These are phyloP conservation scores for Chionoecetes opilio DNA, from an alignment of 1,140 invertebrate genomes.

Conservation along the genomic window DNA sequence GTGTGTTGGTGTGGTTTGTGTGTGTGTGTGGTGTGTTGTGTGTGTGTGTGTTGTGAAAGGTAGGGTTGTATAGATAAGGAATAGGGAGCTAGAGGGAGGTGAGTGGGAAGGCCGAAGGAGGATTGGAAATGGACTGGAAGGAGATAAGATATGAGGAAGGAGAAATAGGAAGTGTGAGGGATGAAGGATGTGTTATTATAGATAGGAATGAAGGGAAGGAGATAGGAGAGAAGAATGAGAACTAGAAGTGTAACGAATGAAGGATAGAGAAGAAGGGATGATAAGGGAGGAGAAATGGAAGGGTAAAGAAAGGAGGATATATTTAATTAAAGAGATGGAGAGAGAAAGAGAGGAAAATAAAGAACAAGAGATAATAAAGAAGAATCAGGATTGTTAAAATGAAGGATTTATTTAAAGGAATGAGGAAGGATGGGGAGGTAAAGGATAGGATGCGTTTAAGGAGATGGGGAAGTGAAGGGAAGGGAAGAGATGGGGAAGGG, in stretches of 20 bases:
- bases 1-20: no score
- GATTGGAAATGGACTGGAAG: background rate
- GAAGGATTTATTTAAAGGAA: no score
- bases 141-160: background rate
- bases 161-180: background rate
- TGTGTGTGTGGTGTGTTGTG: no score
- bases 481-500: background rate
- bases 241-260: no score
- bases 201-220: no score
- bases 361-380: background rate
- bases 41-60: no score
- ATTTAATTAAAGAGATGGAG: no score
- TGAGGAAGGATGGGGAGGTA: background rate
- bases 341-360: background rate
- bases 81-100: background rate
- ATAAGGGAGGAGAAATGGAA: background rate
- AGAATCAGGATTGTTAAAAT: background rate
- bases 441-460: background rate
- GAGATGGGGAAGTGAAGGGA: background rate
- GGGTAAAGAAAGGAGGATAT: background rate
- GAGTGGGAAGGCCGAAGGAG: background rate
- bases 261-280: background rate
- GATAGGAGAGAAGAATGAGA: no score
- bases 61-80: background rate
- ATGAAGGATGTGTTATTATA: background rate